Evolutionary conservation across 2,113 vertebrate species (phyloP).

Genomic region (Hymenochirus boettgeri): DNA sequence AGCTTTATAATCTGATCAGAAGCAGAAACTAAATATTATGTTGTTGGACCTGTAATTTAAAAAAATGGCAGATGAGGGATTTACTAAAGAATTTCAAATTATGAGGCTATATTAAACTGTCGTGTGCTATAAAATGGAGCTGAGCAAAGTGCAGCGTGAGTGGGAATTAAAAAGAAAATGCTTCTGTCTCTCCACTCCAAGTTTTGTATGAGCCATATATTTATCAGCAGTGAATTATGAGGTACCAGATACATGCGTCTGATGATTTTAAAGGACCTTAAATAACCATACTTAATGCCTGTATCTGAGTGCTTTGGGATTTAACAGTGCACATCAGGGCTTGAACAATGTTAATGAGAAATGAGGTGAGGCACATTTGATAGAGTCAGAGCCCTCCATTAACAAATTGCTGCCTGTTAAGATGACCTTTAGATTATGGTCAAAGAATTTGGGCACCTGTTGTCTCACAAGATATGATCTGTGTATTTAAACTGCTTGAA

Average conservation of each 20-base stretch:
- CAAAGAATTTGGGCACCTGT: constrained; percentile 10
- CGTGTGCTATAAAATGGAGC: neutral
- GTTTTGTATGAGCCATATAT: neutral
- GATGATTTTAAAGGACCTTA: neutral
- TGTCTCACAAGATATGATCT: neutral
- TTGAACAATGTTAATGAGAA: constrained; percentile 1
- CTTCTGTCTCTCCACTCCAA: neutral
- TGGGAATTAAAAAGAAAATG: neutral
- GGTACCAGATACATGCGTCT: neutral
- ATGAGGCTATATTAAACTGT: constrained; percentile 3
- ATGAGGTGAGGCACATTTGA: neutral
- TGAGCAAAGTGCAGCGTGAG: neutral
- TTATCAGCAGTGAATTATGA: neutral
- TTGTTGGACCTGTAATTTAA: constrained; percentile 8
- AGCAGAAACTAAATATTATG: constrained; percentile 8
- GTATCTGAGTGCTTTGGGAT: neutral
- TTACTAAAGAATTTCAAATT: constrained; percentile 5
- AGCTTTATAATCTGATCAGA: constrained; percentile 1
- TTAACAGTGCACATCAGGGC: neutral
- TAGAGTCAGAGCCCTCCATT: constrained; percentile 4
- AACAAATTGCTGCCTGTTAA: constrained; percentile 3
- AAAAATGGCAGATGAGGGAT: constrained; percentile 7
- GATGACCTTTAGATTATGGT: constrained; percentile 9
- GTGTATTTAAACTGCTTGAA: neutral
- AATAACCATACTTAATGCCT: neutral